Evolutionary conservation across 2,113 vertebrate species (phyloP), one percentile per base, ranked within the genome.

Genomic region (Hydrochoerus hydrochaeris): DNA sequence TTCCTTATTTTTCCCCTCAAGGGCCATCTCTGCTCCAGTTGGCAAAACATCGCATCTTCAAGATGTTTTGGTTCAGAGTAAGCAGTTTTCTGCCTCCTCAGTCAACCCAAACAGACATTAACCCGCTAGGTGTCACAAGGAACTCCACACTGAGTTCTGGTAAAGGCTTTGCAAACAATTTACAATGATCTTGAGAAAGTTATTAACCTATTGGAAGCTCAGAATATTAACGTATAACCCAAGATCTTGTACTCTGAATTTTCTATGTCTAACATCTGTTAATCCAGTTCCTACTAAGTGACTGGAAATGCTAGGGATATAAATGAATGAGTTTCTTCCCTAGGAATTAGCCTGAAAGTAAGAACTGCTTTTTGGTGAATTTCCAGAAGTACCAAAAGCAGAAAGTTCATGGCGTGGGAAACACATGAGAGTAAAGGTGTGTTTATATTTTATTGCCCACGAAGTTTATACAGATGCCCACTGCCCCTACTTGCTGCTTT

Each of bases 401-500:
- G 32, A 85, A 46, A 67, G 4, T 19, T 77, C 41, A 67, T 22
- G 8, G 17, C 58, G 62, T 69, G 35, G 57, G 54, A 2, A 38
- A 44, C 32, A 49, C 26, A 11, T 20, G 12, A 49, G 30, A 38
- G 12, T 35, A 69, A 26, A 46, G 52, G 8, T 52, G 11, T n/a
- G 6, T 67, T 82, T 89, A 38, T 41, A 54, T 86, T 92, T 90
- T 69, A 52, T 92, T 82, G 30, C 30, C 49, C 19, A 19, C 32
- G n/a, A 35, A 20, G 12, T 35, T 35, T 57, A n/a, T 22, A 62
- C 49, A 83, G 82, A 95, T 62, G 58, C 80, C 35, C 24, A 16
- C 13, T 38, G n/a, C 52, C 46, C 81, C 16, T 54, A 41, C 63
- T 19, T 92, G 86, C n/a, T 90, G 32, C 90, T 93, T 97, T 84